phyloP scores from a whole-genome alignment of 2,113 vertebrate species.

The Rattus norvegicus region DNA sequence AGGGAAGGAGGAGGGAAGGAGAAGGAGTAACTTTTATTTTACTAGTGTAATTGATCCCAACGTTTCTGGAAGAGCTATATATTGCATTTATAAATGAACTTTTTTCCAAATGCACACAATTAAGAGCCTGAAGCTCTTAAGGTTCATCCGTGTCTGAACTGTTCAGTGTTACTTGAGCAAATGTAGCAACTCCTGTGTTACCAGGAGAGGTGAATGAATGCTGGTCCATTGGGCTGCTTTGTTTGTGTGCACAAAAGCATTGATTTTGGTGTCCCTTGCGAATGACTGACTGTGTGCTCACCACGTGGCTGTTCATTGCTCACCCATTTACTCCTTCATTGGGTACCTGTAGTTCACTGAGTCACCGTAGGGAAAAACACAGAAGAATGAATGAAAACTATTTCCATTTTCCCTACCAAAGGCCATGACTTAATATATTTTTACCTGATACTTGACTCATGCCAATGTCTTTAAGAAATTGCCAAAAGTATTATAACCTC shows the following conservation, averaged over 20 bases:
- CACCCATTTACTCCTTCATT: neutral
- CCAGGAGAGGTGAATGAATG: neutral
- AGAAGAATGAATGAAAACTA: neutral
- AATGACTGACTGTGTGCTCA: neutral
- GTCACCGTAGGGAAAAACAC: neutral
- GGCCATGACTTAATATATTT: neutral
- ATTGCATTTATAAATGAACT: slow-evolving; percentile 36
- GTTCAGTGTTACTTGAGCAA: neutral
- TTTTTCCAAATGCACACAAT: neutral
- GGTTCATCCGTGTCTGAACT: neutral
- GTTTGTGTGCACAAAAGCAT: neutral
- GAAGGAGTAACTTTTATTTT: slow-evolving; percentile 9
- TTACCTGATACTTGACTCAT: neutral
- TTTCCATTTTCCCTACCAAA: neutral
- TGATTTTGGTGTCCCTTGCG: neutral
- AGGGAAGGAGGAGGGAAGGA: no score
- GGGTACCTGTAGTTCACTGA: neutral
- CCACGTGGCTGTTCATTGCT: neutral
- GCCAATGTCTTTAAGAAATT: neutral
- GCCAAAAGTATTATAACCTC: neutral
- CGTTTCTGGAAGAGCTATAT: neutral
- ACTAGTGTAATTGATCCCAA: neutral
- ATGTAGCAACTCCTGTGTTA: neutral
- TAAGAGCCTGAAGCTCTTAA: neutral
- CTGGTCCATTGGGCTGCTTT: neutral